These are phyloP conservation scores for Syngnathus acus DNA, from an alignment of 2,797 vertebrate genomes.

Conservation along the genomic window DNA sequence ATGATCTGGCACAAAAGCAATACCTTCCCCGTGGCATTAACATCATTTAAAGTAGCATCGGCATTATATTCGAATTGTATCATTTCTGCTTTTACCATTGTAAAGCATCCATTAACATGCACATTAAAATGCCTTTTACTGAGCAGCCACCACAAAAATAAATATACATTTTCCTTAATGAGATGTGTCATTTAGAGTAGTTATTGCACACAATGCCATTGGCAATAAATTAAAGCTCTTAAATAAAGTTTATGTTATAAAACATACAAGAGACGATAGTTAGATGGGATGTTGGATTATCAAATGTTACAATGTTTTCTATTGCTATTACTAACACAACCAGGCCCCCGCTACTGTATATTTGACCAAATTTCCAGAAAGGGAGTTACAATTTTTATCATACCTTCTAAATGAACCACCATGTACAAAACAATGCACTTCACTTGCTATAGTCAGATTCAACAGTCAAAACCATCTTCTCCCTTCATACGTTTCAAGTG, in stretches of 20 bases:
- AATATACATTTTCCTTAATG: background rate
- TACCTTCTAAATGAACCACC: background rate
- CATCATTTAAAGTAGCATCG: constrained; percentile 5
- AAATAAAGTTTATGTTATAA: constrained; percentile 25
- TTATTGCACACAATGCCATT: constrained; percentile 50
- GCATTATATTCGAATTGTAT: constrained; percentile 4
- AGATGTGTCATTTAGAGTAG: background rate
- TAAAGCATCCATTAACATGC: constrained; percentile 6
- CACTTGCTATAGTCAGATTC: background rate
- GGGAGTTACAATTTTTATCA: constrained; percentile 1
- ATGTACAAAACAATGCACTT: background rate
- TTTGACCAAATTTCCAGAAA: background rate
- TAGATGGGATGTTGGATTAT: constrained; percentile 35
- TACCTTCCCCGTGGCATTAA: constrained; percentile 6
- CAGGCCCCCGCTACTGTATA: constrained; percentile 10
- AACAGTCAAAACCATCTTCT: background rate
- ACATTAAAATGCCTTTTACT: constrained; percentile 8
- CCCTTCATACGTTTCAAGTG: background rate
- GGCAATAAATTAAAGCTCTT: constrained; percentile 18
- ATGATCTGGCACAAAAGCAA: constrained; percentile 4
- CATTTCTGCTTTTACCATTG: constrained; percentile 4
- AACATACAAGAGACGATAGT: constrained; percentile 5
- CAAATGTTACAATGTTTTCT: constrained; percentile 41
- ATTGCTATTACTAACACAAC: constrained; percentile 56
- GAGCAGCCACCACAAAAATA: background rate